These are phyloP conservation scores for Anarhynchus alexandrinus DNA, from an alignment of 2,113 vertebrate species.

Conservation along the genomic window DNA sequence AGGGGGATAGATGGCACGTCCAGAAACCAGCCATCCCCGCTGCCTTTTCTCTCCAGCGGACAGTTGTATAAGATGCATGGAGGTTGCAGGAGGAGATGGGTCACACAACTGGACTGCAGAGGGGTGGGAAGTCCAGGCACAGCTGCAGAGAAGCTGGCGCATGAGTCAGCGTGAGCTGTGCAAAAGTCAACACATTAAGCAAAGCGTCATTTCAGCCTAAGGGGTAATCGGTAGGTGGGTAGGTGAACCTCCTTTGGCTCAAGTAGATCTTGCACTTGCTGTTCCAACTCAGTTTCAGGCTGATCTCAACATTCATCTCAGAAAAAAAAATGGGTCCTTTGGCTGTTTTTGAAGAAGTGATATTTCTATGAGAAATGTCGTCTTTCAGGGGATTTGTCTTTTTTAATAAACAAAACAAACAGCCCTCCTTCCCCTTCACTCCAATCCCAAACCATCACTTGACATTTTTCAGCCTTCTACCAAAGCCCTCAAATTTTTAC, in stretches of 20 bases:
- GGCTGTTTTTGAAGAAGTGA: background rate
- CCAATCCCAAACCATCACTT: background rate
- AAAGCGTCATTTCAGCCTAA: background rate
- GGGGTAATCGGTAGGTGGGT: background rate
- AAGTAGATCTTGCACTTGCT: background rate
- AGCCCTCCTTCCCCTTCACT: background rate
- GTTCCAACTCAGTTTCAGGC: background rate
- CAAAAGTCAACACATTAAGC: background rate
- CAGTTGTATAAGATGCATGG: background rate
- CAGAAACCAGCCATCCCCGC: background rate
- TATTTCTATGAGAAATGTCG: constrained; percentile 22
- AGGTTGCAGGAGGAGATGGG: background rate
- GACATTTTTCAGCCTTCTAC: background rate
- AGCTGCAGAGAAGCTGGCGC: background rate
- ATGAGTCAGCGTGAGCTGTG: background rate
- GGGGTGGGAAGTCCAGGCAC: background rate
- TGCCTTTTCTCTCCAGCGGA: background rate
- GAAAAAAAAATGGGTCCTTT: background rate
- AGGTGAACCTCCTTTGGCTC: background rate
- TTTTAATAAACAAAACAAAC: background rate
- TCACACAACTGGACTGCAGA: background rate
- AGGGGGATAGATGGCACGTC: background rate
- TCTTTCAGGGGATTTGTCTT: constrained; percentile 27
- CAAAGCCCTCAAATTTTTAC: background rate
- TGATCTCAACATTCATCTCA: background rate